Base-by-base conservation (phyloP, 2,113 vertebrate genomes). In the Xenus cinereus region DNA sequence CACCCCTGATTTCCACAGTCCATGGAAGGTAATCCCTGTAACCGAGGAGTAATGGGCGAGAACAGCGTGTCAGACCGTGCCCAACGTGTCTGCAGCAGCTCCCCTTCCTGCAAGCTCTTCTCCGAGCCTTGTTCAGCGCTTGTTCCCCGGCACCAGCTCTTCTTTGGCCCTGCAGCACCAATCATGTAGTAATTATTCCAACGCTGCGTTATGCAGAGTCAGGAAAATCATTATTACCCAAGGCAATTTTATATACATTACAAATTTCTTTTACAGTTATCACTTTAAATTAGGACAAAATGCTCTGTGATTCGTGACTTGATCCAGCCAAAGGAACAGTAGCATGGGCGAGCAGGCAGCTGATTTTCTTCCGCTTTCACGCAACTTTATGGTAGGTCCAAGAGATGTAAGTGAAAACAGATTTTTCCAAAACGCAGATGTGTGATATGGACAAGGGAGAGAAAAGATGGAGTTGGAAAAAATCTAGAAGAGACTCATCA, bases 231-330 rank as follows among this genome's bases (percentile, higher is more conserved):
- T 46, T 62, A 57, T 59, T 93, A 63, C 86, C 73, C 60, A 14
- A 74, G 86, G 91, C 96, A 74, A 45, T 86, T 90, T 84, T 89
- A 51, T 86, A 87, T 79, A 84, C 68, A 37, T 94, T 90, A 95
- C 79, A 39, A 26, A 93, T 92, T 90, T 75, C 28, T 92, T 80
- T 75, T 87, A 74, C 74, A 92, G 82, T 92, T 93, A 76, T 68
- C 77, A 14, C 66, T 94, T 91, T 60, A 60, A 91, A 84, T 89
- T 81, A 91, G 87, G 94, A 62, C 77, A 82, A 37, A 95, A 92
- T 8, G 56, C 66, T 87, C 69, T 72, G 74, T 56, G 84, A 51
- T 93, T 87, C 20, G 1, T 73, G 67, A 54, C 50, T 7, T 63
- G 48, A 81, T 91, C 30, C 54, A 60, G 68, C 83, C 63, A 51